Conservation (phyloP, 2,888 invertebrate species). For the Scaptomyza cyrtandrae region DNA sequence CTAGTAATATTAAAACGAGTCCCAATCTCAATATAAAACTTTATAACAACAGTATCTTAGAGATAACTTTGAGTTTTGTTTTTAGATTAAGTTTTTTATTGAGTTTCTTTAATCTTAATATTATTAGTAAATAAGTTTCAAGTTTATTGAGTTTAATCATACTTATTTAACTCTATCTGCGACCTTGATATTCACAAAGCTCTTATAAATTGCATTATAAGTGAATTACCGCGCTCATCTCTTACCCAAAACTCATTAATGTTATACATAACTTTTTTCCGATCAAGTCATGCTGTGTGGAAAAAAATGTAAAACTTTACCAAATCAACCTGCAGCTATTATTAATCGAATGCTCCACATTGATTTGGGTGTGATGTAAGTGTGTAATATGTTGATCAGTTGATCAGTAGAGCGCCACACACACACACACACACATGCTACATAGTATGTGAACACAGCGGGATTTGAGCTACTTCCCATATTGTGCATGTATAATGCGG, state of each 20-base stretch:
- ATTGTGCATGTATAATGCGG: slow-evolving; percentile 24
- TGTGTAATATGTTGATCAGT: slow-evolving; percentile 38
- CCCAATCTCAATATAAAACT: too few relatives aligned
- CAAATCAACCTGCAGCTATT: slow-evolving; percentile 22
- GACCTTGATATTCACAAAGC: slow-evolving; percentile 13
- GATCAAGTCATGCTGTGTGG: slow-evolving; percentile 31
- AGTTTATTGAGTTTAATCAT: background rate
- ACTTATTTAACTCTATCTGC: slow-evolving; percentile 3
- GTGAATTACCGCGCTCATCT: slow-evolving; percentile 9
- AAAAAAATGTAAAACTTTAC: slow-evolving; percentile 3
- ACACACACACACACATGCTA: background rate
- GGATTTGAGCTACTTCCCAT: slow-evolving; percentile 28
- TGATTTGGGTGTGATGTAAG: slow-evolving; percentile 39
- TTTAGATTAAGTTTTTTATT: too few relatives aligned
- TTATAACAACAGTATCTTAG: too few relatives aligned
- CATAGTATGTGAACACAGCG: slow-evolving; percentile 34
- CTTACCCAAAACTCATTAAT: slow-evolving; percentile 7
- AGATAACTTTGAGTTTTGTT: too few relatives aligned
- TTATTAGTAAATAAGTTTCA: background rate
- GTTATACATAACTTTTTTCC: slow-evolving; percentile 15
- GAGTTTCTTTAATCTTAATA: background rate
- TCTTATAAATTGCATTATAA: background rate
- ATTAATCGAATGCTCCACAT: slow-evolving; percentile 32
- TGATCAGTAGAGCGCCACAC: slow-evolving; percentile 33
- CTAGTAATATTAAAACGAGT: too few relatives aligned